Conservation (phyloP, 2,888 invertebrate genomes). For the Altica lythri region DNA sequence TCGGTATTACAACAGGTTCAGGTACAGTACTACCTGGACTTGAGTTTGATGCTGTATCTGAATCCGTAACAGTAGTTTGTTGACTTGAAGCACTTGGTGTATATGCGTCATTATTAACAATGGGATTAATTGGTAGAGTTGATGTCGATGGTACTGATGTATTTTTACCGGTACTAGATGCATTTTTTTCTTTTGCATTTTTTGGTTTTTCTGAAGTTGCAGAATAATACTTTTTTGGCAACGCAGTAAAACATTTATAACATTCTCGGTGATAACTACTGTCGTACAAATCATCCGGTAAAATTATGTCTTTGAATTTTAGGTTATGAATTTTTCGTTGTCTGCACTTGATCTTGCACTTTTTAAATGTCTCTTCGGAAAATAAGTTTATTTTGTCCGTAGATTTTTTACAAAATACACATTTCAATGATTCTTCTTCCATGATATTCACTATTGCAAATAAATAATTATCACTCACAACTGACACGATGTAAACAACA, state of each 20-base stretch:
- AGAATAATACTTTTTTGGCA: constrained; percentile 29
- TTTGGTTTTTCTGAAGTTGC: constrained; percentile 23
- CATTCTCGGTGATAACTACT: too few species aligned
- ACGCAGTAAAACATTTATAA: constrained; percentile 25
- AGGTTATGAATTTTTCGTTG: constrained; percentile 18
- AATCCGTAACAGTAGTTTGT: not conserved
- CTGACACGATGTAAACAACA: too few species aligned
- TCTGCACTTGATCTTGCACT: too few species aligned
- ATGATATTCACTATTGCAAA: too few species aligned
- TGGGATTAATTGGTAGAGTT: constrained; percentile 24
- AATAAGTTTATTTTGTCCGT: too few species aligned
- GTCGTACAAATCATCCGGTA: constrained; percentile 17
- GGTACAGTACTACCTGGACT: constrained; percentile 14
- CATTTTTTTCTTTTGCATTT: constrained; percentile 18
- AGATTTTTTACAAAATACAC: too few species aligned
- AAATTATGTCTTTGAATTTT: constrained; percentile 16
- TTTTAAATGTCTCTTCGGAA: too few species aligned
- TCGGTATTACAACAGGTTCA: constrained; percentile 28
- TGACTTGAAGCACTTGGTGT: not conserved
- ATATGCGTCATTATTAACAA: not conserved
- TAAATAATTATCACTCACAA: too few species aligned
- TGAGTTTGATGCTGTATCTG: too few species aligned
- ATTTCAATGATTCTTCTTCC: too few species aligned
- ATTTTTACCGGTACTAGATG: constrained; percentile 16
- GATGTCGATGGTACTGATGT: constrained; percentile 24